Base-by-base conservation (phyloP, 1,140 invertebrate species). In the Aphaenogaster ashmeadi region DNA sequence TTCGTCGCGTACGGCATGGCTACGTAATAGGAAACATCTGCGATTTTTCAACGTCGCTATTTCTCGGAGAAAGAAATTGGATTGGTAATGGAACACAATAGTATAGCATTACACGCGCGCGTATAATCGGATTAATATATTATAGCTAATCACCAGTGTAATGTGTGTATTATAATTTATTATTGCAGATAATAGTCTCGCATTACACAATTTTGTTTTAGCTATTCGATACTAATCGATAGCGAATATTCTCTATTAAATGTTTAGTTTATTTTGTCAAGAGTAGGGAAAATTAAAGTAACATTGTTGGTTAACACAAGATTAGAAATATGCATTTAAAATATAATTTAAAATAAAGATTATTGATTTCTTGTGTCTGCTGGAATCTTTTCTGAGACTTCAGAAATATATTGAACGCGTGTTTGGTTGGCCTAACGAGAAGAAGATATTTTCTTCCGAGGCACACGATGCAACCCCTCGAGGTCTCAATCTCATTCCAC, bases 401-500 rank as follows among this genome's bases (percentile, higher is more conserved):
- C 15, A 60, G 15, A 58, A 72, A 56, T 56, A 54, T 62, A 3
- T n/a, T 15, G 3, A 60, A 60, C 21, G 11, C 21, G 11, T 56
- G 71, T 74, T 44, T 41, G 36, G 27, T 56, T 7, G 72, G 6
- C 11, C 36, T 38, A 60, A 77, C 15, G 11, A 58, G 52, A 74
- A 36, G 27, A 47, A 52, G 44, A 67, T 60, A 52, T 52, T 77
- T 77, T 36, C 33, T 44, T n/a, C 15, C 60, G 21, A 47, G n/a
- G 5, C 66, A 52, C 13, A 69, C 52, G 44, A 69, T 83, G 52
- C n/a, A 74, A 56, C 33, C n/a, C 54, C 50, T 74, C 36, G 27
- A 47, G 27, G 38, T 36, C 18, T 60, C 79, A 52, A 74, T 79
- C 58, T 64, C 18, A 54, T 80, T 84, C 52, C 13, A 54, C 11